phyloP scores from a whole-genome alignment of 2,888 invertebrate genomes.

The Ceriagrion tenellum region DNA sequence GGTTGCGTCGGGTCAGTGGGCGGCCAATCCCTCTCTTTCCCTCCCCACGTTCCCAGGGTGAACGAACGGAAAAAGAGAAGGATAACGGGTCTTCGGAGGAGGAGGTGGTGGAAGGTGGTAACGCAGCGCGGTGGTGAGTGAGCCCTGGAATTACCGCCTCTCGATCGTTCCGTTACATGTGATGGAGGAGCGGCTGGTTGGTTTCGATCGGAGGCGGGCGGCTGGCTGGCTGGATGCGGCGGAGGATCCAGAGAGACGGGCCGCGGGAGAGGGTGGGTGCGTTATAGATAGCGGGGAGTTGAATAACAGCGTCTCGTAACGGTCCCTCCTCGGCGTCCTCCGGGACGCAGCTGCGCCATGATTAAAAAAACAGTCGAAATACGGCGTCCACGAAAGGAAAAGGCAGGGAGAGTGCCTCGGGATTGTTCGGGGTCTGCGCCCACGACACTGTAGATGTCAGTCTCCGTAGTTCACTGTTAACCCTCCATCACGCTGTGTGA shows the following conservation, averaged over 20 bases:
- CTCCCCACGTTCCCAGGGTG: neutral
- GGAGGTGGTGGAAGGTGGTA: neutral
- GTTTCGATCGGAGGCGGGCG: neutral
- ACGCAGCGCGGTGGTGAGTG: neutral
- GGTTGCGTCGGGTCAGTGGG: neutral
- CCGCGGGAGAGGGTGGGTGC: neutral
- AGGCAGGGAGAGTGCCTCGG: neutral
- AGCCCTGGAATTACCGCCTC: neutral
- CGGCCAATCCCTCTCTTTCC: neutral
- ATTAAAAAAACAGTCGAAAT: slow-evolving; percentile 7
- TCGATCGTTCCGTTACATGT: neutral
- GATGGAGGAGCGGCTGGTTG: neutral
- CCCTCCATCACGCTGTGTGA: no score
- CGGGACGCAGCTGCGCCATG: neutral
- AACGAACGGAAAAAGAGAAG: neutral
- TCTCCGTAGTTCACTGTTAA: no score
- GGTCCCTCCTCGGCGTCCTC: slow-evolving; percentile 7
- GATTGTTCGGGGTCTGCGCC: neutral
- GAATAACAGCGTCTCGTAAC: neutral
- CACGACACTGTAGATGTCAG: no score
- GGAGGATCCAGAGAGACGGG: neutral
- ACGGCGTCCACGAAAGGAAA: neutral
- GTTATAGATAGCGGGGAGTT: neutral
- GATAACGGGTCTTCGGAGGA: neutral
- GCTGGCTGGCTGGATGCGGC: neutral